Base-by-base conservation (phyloP, 2,113 vertebrate genomes). In the Stegastes partitus region DNA sequence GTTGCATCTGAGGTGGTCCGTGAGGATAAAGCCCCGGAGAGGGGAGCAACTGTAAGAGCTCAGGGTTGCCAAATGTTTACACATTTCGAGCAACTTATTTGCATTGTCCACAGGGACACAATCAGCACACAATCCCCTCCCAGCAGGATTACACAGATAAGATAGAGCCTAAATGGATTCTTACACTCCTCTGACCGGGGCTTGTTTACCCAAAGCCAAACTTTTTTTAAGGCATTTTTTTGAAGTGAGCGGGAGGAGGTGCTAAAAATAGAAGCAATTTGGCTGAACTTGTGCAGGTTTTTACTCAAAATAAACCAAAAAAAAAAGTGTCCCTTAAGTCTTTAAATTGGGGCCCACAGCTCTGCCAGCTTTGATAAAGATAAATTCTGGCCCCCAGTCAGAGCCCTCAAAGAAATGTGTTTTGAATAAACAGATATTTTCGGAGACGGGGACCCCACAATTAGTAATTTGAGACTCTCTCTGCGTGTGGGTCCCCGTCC, bases 401-500 rank as follows among this genome's bases (percentile, higher is more conserved):
- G 72, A 72, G 81, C 86, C 89, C 85, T 84, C 80, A 19, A 67
- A 87, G 76, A 89, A 94, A 92, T 83, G 79, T 91, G 91, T 89
- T 93, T 91, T 85, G 77, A 91, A 93, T 94, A 93, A 93, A 94
- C 90, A 90, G 88, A 91, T 93, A 89, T 93, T 93, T 93, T 89
- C 67, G 74, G 92, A 80, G 69, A 78, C 74, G 87, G 90, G 91
- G 84, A 92, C 89, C 92, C 91, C 90, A 89, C 91, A 94, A 95
- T 95, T 95, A 94, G 94, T 94, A 93, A 95, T 87, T 78, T 90
- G 94, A 95, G 81, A 93, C 91, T 89, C 82, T 79, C 76, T 74
- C 90, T 77, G 79, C 53, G 72, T 93, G 91, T 92, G 92, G 91
- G 91, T 93, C 91, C 84, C 82, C 69, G 88, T 92, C 88, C 94